Evolutionary conservation across 2,113 vertebrate species (phyloP), one percentile per base, ranked within the genome.

Genomic region (Mohoua ochrocephala): DNA sequence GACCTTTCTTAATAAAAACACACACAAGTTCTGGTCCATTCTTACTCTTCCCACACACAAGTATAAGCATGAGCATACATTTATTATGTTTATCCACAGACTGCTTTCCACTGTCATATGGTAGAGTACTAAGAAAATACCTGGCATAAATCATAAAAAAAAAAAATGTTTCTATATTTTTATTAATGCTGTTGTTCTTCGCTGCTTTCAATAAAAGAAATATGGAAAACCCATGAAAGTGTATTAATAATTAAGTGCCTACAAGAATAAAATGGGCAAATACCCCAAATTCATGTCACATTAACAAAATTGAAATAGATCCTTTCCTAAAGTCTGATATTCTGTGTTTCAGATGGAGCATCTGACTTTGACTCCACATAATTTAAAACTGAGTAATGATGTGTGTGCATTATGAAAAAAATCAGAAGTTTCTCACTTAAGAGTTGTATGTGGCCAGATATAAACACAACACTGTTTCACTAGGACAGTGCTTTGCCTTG

Each of bases 1-100:
- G 85, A 79, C 47, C 68, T 75, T 86, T 91, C 60, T 61, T 78
- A 91, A 92, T 53, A 81, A 93, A 96, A 96, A 73, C 26, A 89
- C 39, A 82, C 60, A 47, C 6, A 44, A 52, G 57, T 88, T 92
- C 52, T 92, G 16, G 18, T 42, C 21, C 26, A 53, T 70, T 65
- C 3, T 3, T 44, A 81, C 28, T 86, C 86, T 86, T 86, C 54
- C 64, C 83, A 68, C 33, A 84, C 47, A 90, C 11, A 70, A 54
- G 14, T 30, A 82, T 42, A 87, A 65, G 69, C 54, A 73, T 8
- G 10, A 79, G 24, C 31, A 84, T 54, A 56, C 11, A 87, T 76
- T 75, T 73, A 54, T 70, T 35, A 42, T 50, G 42, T 16, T 53
- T n/a, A 91, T 65, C 21, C 64, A 70, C 7, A 67, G 17, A n/a